Base-by-base conservation (phyloP, 2,888 invertebrate genomes). In the Stramonita haemastoma region DNA sequence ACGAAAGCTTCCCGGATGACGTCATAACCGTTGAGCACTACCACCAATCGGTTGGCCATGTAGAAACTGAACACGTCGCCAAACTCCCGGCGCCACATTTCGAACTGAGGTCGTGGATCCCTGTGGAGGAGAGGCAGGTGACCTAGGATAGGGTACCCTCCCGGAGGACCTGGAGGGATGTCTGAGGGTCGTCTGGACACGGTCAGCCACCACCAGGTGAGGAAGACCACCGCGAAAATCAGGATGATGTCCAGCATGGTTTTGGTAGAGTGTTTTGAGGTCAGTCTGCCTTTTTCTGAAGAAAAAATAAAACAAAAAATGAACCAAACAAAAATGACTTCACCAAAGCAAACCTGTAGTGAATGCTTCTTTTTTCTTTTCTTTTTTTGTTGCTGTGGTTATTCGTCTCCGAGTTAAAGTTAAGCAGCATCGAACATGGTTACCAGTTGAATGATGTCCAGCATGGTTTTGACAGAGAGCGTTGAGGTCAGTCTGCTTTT, bases 1-100 rank as follows among this genome's bases (percentile, higher is more conserved):
- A 86, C 86, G 32, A 86, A 26, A 0, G 86, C 86, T 22, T 86
- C 86, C 86, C 57, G 56, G 32, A 86, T 86, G 60, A 22, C 26
- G 32, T 86, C 34, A 29, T 66, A 86, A 6, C 86, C 60, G 86
- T 86, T 86, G 32, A 86, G 60, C 13, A 86, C 86, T 32, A 86
- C 86, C 29, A 86, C 86, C 60, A 86, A 32, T 22, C 86, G 86
- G 56, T 34, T 32, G 32, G 32, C 86, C 86, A 86, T 60, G 86
- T 34, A 86, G 60, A 86, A 57, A 22, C 86, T 66, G 86, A 86
- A 86, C 66, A 86, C 86, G 66, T 86, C 86, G 13, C 86, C 86
- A 19, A 66, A 34, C 22, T 60, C 57, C 56, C 46, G 60, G 22
- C 86, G 60, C 86, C 86, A 86, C 66, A 8, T 6, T 32, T 34